phyloP scores from a whole-genome alignment of 1,140 invertebrate genomes.

The Tetranychus cinnabarinus region DNA sequence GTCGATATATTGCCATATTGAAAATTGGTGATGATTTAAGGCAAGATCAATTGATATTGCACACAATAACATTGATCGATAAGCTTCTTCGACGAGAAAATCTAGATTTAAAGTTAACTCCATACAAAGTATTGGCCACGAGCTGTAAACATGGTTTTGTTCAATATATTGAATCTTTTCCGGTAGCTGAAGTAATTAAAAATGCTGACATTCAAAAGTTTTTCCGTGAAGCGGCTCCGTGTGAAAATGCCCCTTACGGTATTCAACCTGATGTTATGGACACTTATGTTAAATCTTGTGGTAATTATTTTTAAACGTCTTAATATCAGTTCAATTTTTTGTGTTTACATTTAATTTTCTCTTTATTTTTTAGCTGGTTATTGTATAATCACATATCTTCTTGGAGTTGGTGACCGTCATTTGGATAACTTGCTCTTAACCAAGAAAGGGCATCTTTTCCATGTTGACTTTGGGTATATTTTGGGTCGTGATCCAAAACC shows the following conservation, averaged over 20 bases:
- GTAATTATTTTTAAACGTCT: slow-evolving; percentile 18
- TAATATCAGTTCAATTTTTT: not conserved
- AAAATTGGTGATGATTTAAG: slow-evolving; percentile 96
- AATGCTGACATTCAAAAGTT: slow-evolving; percentile 69
- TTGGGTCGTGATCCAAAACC: slow-evolving; percentile 93
- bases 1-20: slow-evolving; percentile 77
- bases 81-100: slow-evolving; percentile 65
- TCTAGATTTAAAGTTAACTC: slow-evolving; percentile 79
- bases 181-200: slow-evolving; percentile 64
- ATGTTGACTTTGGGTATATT: slow-evolving; percentile 99
- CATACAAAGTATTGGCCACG: slow-evolving; percentile 78
- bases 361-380: slow-evolving; percentile 48
- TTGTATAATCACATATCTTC: slow-evolving; percentile 89
- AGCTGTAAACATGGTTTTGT: slow-evolving; percentile 86
- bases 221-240: slow-evolving; percentile 63
- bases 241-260: slow-evolving; percentile 45
- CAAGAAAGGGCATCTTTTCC: slow-evolving; percentile 66
- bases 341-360: slow-evolving; percentile 6
- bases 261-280: slow-evolving; percentile 87
- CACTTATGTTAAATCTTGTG: slow-evolving; percentile 84
- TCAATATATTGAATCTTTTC: slow-evolving; percentile 82
- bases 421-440: slow-evolving; percentile 87
- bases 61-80: slow-evolving; percentile 96
- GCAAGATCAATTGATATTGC: slow-evolving; percentile 89
- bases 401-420: slow-evolving; percentile 94